Percentiles rank a stretch among this genome's conserved stretches.
These are phyloP conservation scores for Phyllotis vaccarum DNA, from an alignment of 2,797 vertebrate genomes.

Conservation along the genomic window DNA sequence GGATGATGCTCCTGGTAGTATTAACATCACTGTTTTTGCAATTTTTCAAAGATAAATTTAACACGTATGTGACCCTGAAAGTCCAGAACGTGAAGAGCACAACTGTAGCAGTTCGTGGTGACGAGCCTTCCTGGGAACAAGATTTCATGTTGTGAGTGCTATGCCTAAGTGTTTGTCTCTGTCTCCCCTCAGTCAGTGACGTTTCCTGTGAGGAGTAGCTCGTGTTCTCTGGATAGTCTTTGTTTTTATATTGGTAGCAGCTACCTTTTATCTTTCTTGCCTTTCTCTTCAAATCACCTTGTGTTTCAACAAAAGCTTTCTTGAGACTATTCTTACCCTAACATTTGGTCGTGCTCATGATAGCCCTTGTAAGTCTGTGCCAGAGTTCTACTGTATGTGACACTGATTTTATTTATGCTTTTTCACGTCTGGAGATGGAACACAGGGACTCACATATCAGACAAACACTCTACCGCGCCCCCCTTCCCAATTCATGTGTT, in stretches of 20 bases:
- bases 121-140: slow-evolving; percentile 98
- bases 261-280: neutral
- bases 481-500: neutral
- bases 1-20: neutral
- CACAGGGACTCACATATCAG: neutral
- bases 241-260: neutral
- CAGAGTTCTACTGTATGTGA: neutral
- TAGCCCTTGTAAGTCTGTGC: neutral
- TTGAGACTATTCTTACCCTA: neutral
- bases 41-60: slow-evolving; percentile 94
- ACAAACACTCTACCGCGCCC: neutral
- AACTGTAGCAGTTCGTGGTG: slow-evolving; percentile 94
- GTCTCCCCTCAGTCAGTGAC: neutral
- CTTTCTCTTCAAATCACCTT: neutral
- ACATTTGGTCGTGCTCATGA: neutral
- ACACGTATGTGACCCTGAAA: slow-evolving; percentile 97
- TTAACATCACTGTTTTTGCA: slow-evolving; percentile 62
- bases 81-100: slow-evolving; percentile 99
- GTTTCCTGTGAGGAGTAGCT: neutral
- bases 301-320: neutral
- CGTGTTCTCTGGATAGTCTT: neutral
- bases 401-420: neutral
- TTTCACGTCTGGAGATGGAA: neutral
- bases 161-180: neutral
- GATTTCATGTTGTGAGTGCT: slow-evolving; percentile 99